These are phyloP conservation scores for Vulpes lagopus DNA, from an alignment of 2,113 vertebrate genomes.

Conservation along the genomic window DNA sequence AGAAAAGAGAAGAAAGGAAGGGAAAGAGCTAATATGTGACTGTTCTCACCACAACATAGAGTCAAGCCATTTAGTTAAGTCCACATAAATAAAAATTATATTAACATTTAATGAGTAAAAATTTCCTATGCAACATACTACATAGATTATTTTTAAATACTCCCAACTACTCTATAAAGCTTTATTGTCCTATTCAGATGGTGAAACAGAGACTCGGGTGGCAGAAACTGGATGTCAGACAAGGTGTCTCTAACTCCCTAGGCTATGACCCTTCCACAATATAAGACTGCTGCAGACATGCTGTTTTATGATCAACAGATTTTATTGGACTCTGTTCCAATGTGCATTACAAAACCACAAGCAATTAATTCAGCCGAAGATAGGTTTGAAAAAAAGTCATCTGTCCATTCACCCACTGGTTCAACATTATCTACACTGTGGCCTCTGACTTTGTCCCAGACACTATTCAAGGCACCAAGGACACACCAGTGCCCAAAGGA, in stretches of 20 bases:
- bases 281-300: accelerated
- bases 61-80: background rate
- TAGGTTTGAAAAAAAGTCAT: background rate
- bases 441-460: background rate
- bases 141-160: background rate
- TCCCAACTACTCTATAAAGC: background rate
- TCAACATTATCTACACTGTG: background rate
- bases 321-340: background rate
- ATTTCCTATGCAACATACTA: background rate
- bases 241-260: background rate
- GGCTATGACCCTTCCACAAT: background rate
- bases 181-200: background rate
- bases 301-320: background rate
- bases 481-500: accelerated
- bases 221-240: background rate
- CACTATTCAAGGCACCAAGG: no score
- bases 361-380: background rate
- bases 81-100: background rate
- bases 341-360: background rate
- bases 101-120: background rate
- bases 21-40: no score
- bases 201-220: background rate
- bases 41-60: background rate
- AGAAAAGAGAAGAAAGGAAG: background rate
- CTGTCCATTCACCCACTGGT: background rate